Evolutionary conservation across 2,888 invertebrate genomes (phyloP), one percentile per base, ranked within the genome.

Genomic region (Callimorpha dominula): DNA sequence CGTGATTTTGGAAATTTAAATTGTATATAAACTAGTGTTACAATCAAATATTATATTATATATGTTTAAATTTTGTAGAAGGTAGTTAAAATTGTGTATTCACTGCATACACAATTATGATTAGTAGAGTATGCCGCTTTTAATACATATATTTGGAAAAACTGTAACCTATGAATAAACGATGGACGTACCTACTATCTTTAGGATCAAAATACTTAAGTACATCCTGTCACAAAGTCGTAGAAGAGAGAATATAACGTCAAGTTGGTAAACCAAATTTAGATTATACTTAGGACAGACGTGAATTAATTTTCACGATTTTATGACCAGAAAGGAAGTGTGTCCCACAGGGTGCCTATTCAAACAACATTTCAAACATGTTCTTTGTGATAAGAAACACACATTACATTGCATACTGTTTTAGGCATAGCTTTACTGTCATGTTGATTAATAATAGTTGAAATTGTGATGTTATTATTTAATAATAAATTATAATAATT

Each of bases 401-500:
- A 52, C 31, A 31, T 31, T 31, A 31, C 31, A 31, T 17, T 40
- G 43, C 42, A 42, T 65, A 77, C 62, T 72, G 67, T 75, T 70
- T 62, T 79, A 81, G 72, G 71, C 49, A 42, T 83, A 79, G 81
- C 31, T 71, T 64, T 77, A 74, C n/a, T 52, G 68, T 70, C 63
- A 65, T 72, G 70, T n/a, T 52, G 52, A 54, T 52, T 67, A 15
- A 17, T 74, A 68, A 77, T 77, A 79, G 81, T 83, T 82, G 76
- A 74, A 78, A 70, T 81, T 82, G 78, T 84, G 79, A 79, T 82
- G 82, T 83, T 82, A 83, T 74, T 71, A 79, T 77, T 74, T 74
- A 74, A 78, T 78, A 84, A 80, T 82, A 84, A 84, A 84, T 77
- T 74, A 81, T 78, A 76, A 31, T 72, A 68, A 70, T 49, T 71